phyloP scores from a whole-genome alignment of 2,113 vertebrate species.

The Dascyllus trimaculatus region DNA sequence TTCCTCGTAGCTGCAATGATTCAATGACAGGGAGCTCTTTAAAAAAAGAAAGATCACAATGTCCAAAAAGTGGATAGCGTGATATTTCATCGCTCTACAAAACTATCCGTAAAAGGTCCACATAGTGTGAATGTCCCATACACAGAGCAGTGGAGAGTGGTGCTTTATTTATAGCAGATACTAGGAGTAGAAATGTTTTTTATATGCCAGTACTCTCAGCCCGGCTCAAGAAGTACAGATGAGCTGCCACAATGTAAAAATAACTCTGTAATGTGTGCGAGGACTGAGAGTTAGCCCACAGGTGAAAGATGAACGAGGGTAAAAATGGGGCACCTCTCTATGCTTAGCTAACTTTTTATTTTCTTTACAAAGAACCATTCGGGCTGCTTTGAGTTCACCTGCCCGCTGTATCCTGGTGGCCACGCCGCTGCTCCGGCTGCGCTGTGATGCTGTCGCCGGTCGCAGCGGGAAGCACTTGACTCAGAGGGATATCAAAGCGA shows the following conservation, averaged over 20 bases:
- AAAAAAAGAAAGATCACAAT: too few relatives aligned
- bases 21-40: too few relatives aligned
- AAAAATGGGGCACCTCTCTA: too few relatives aligned
- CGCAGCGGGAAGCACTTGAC: conserved; percentile 40
- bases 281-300: not conserved
- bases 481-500: conserved; percentile 48
- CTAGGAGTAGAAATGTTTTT: too few relatives aligned
- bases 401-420: not conserved
- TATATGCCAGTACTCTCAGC: too few relatives aligned
- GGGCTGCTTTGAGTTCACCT: conserved; percentile 16
- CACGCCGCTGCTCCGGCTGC: not conserved
- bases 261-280: not conserved
- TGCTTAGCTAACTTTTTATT: not conserved
- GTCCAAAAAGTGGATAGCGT: too few relatives aligned
- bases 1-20: too few relatives aligned
- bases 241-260: not conserved
- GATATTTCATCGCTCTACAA: too few relatives aligned
- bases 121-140: too few relatives aligned
- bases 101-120: too few relatives aligned
- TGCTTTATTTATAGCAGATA: too few relatives aligned
- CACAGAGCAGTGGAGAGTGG: too few relatives aligned
- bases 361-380: not conserved
- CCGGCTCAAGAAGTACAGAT: not conserved
- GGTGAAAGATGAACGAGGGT: not conserved
- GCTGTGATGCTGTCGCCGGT: conserved; percentile 5